Evolutionary conservation across 2,113 vertebrate species (phyloP).

Genomic region (Erythrocercus mccallii): DNA sequence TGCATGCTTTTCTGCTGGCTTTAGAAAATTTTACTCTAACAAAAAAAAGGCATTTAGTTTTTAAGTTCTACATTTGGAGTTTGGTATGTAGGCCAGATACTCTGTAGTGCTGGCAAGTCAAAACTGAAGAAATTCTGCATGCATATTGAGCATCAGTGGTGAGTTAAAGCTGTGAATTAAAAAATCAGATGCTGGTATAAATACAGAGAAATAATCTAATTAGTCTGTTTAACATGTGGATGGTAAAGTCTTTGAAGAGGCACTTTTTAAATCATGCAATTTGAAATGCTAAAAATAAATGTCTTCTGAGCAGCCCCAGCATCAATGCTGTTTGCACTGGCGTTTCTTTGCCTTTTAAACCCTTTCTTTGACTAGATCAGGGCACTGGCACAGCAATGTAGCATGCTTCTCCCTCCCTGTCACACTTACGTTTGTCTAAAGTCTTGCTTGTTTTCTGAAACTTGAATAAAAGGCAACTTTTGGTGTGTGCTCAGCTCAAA

Average conservation of each 20-base stretch:
- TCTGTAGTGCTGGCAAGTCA: not conserved
- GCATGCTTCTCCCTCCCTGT: not conserved
- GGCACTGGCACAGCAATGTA: not conserved
- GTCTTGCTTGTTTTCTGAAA: not conserved
- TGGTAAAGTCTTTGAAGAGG: not conserved
- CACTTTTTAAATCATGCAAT: not conserved
- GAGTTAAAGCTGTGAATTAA: not conserved
- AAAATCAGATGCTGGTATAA: not conserved
- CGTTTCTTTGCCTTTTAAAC: not conserved
- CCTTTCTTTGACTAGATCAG: not conserved
- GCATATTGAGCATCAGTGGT: not conserved
- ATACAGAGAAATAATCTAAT: not conserved
- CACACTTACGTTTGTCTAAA: not conserved
- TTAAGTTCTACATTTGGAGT: not conserved
- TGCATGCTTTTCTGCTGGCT: not conserved
- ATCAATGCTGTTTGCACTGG: not conserved
- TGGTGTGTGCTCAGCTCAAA: not conserved
- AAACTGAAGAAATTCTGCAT: not conserved
- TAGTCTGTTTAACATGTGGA: not conserved
- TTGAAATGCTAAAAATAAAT: not conserved
- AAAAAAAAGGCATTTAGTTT: not conserved
- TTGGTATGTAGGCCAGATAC: constrained; percentile 16
- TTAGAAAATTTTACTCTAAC: not conserved
- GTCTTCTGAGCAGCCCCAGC: not conserved
- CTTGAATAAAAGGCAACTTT: not conserved